These are phyloP conservation scores for Nomia melanderi DNA, from an alignment of 1,140 invertebrate species.

Conservation along the genomic window DNA sequence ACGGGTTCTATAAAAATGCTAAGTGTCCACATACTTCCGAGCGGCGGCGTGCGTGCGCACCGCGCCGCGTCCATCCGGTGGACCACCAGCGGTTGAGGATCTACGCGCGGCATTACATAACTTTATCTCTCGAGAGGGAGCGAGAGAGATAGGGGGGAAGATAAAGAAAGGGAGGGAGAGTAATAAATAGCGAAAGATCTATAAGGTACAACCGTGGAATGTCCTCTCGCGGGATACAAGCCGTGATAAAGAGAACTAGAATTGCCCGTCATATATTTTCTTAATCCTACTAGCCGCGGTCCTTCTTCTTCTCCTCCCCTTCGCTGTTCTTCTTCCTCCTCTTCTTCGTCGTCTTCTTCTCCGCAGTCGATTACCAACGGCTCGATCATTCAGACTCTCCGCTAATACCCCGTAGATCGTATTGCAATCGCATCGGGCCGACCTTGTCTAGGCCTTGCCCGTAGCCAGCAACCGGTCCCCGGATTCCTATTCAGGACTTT, in stretches of 20 bases:
- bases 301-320: no score
- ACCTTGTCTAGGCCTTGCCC: slow-evolving; percentile 21
- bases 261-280: neutral
- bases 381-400: neutral
- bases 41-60: no score
- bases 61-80: no score
- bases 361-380: neutral
- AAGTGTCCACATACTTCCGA: no score
- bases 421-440: neutral
- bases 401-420: neutral
- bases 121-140: neutral
- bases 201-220: slow-evolving; percentile 6
- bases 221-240: neutral
- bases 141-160: neutral
- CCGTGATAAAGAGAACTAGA: neutral
- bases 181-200: slow-evolving; percentile 5
- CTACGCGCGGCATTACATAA: neutral
- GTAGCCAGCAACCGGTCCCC: slow-evolving; percentile 24
- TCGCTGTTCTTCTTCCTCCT: neutral
- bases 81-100: neutral
- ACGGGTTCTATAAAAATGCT: no score
- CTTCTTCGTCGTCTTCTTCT: neutral
- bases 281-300: neutral
- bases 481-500: slow-evolving; percentile 24
- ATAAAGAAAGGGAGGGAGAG: neutral